Evolutionary conservation across 1,140 invertebrate species (phyloP), one percentile per base, ranked within the genome.

Genomic region (Caenorhabditis brenneri): DNA sequence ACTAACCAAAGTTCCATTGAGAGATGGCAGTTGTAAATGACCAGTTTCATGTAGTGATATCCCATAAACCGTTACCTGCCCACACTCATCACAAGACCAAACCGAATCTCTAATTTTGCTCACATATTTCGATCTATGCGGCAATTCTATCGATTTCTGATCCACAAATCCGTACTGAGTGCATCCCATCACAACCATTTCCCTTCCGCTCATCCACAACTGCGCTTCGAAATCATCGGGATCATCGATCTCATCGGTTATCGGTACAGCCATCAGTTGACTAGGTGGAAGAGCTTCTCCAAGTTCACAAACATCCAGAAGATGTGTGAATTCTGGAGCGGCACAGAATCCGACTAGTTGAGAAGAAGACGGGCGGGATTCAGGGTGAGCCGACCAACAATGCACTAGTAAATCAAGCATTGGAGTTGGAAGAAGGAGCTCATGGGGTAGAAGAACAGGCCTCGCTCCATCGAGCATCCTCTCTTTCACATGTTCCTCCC

Each of bases 401-500:
- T 96, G 93, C 0, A 96, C 95, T 96, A 99, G 98, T 19, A 97
- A 92, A 92, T 98, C 97, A 80, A 99, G 92, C 87, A 97, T 94
- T 90, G 96, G 95, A 85, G 94, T 94, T 0, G 97, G 96, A 92
- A 96, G 96, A 81, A 94, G 92, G 49, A 92, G 90, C 83, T 93
- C 93, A 88, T 95, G 93, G 46, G 94, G 94, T 0, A 96, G 94
- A 0, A 99, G 91, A 0, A 95, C 93, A 0, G 97, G 97, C 80
- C 97, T 92, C 36, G 95, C 95, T 53, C 97, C 97, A 91, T 98
- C 96, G 36, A 99, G 92, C 36, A 99, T 95, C 87, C 95, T 95
- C 88, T 98, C 96, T 90, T 97, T 98, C 2, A 98, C 95, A 19
- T 96, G 95, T 89, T 97, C 96, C 88, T 97, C 95, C 86, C 96